Evolutionary conservation across 2,797 vertebrate species (phyloP).

Genomic region (Tenualosa ilisha): DNA sequence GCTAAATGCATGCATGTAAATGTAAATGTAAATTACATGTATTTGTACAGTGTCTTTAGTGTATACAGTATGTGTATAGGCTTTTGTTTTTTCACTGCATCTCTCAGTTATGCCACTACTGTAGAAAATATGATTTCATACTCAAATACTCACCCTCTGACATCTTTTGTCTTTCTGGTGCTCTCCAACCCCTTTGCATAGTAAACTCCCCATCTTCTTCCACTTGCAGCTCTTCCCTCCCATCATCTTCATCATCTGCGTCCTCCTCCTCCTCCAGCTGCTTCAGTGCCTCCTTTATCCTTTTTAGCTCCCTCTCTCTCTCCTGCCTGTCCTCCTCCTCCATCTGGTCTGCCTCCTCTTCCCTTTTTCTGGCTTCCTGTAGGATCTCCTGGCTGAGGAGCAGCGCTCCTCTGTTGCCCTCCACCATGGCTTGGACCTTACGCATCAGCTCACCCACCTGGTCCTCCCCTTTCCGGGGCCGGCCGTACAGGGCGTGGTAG

Average conservation of each 20-base stretch:
- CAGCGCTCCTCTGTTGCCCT: conserved; percentile 34
- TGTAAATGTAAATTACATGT: too few relatives aligned
- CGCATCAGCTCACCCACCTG: conserved; percentile 42
- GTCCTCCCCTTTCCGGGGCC: conserved; percentile 30
- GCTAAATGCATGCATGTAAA: too few relatives aligned
- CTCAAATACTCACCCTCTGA: conserved; percentile 24
- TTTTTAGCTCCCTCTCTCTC: not conserved
- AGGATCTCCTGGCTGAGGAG: conserved; percentile 44
- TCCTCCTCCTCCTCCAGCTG: conserved; percentile 17
- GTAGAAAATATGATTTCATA: not conserved
- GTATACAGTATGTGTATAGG: too few relatives aligned
- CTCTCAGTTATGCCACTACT: too few relatives aligned
- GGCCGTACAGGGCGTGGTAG: conserved; percentile 44
- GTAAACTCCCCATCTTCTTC: not conserved
- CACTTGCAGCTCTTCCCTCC: not conserved
- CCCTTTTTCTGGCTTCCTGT: conserved; percentile 32
- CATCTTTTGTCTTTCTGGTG: not conserved
- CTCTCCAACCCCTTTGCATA: not conserved
- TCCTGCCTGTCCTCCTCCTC: conserved; percentile 31
- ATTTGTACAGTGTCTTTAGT: too few relatives aligned
- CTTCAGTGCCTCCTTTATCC: conserved; percentile 18
- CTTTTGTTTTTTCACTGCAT: too few relatives aligned
- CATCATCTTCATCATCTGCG: conserved; percentile 4
- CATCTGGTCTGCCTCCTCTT: conserved; percentile 16
- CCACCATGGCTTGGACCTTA: conserved; percentile 46